phyloP scores from a whole-genome alignment of 2,888 invertebrate species.

The Acanthosepion pharaonis region DNA sequence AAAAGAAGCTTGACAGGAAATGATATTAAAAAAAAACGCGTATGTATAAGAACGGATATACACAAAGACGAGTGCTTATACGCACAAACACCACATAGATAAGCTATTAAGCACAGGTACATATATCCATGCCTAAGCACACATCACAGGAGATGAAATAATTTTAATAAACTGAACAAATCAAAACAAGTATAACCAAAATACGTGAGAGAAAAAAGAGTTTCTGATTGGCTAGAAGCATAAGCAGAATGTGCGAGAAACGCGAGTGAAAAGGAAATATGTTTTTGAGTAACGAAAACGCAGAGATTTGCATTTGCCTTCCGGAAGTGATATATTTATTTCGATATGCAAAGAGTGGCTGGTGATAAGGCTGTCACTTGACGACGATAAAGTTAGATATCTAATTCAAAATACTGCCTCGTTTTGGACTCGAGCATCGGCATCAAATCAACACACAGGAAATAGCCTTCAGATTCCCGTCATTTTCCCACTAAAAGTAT shows the following conservation, averaged over 20 bases:
- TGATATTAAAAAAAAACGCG: too few relatives aligned
- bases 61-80: too few relatives aligned
- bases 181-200: neutral
- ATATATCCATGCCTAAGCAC: neutral
- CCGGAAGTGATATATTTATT: neutral
- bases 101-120: too few relatives aligned
- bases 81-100: too few relatives aligned
- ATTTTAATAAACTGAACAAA: neutral
- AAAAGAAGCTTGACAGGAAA: too few relatives aligned
- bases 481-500: neutral
- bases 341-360: too few relatives aligned
- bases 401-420: neutral
- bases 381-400: neutral
- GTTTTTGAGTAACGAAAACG: neutral
- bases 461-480: neutral
- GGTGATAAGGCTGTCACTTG: neutral
- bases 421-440: neutral
- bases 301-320: neutral
- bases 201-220: neutral
- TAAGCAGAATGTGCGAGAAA: neutral
- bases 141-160: neutral
- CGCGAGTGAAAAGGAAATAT: neutral
- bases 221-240: neutral
- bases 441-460: slow-evolving; percentile 33
- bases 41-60: too few relatives aligned